Conservation (phyloP, 2,797 vertebrate species). For the Enteromius thamalakanensis region DNA sequence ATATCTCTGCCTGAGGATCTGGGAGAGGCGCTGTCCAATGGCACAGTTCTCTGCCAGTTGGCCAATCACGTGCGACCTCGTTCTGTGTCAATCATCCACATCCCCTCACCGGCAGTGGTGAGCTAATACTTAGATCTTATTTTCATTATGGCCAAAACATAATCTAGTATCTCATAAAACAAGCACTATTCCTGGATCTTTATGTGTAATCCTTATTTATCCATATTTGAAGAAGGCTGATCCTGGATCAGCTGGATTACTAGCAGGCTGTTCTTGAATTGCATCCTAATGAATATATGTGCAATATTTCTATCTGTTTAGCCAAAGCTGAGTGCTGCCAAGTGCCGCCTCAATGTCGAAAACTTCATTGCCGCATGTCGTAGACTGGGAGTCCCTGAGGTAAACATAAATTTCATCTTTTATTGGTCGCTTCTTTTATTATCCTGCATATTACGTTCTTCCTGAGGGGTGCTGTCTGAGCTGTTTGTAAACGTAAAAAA, state of each 20-base stretch:
- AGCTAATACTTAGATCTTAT: slow-evolving; percentile 60
- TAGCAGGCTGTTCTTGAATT: neutral
- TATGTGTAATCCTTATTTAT: neutral
- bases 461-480: neutral
- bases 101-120: slow-evolving; percentile 91
- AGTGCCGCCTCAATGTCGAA: slow-evolving; percentile 87
- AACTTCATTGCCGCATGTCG: slow-evolving; percentile 87
- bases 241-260: neutral
- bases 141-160: neutral
- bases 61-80: slow-evolving; percentile 85
- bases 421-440: slow-evolving; percentile 4
- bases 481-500: slow-evolving; percentile 21
- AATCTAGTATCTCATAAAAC: neutral
- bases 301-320: slow-evolving; percentile 59
- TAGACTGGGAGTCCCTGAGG: slow-evolving; percentile 88
- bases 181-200: neutral
- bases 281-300: neutral
- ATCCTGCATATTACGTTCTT: slow-evolving; percentile 1
- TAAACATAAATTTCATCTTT: slow-evolving; percentile 61
- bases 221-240: neutral
- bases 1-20: slow-evolving; percentile 80
- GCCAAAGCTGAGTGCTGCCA: slow-evolving; percentile 88
- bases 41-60: slow-evolving; percentile 87
- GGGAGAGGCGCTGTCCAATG: slow-evolving; percentile 80
- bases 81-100: slow-evolving; percentile 85